Conservation (phyloP, 2,888 invertebrate genomes). For the Tetranychus piercei region DNA sequence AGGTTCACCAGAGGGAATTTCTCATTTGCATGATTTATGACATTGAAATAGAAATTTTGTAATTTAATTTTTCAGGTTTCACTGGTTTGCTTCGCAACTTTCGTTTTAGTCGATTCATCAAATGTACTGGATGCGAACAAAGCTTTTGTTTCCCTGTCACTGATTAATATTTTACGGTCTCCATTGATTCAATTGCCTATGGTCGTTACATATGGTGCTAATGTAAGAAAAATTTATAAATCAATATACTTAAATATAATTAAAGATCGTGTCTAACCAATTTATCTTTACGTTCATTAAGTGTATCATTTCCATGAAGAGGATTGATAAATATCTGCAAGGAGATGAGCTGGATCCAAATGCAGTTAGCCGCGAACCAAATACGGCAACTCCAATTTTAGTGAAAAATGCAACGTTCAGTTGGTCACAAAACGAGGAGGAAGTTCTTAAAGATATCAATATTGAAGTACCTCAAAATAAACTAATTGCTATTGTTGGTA, state of each 20-base stretch:
- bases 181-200: slow-evolving; percentile 9
- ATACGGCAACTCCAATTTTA: neutral
- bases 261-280: neutral
- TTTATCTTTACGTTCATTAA: neutral
- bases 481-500: slow-evolving; percentile 26
- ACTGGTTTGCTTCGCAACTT: slow-evolving; percentile 20
- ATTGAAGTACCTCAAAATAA: slow-evolving; percentile 21
- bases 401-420: neutral
- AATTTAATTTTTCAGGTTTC: slow-evolving; percentile 24
- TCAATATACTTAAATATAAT: neutral
- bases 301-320: slow-evolving; percentile 46
- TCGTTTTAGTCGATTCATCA: slow-evolving; percentile 14
- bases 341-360: slow-evolving; percentile 25
- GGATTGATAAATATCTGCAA: slow-evolving; percentile 45
- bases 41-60: too few relatives aligned
- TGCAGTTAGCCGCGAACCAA: neutral
- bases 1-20: too few relatives aligned
- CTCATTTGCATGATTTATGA: too few relatives aligned
- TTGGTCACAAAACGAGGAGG: neutral
- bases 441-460: slow-evolving; percentile 19
- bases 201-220: neutral
- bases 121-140: slow-evolving; percentile 29
- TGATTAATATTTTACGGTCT: slow-evolving; percentile 32
- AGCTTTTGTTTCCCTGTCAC: slow-evolving; percentile 34
- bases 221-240: neutral